Evolutionary conservation across 53 echinoderm and acorn worm genomes (phyloP), one percentile per base, ranked within the genome.

Genomic region (Glandiceps talaboti): DNA sequence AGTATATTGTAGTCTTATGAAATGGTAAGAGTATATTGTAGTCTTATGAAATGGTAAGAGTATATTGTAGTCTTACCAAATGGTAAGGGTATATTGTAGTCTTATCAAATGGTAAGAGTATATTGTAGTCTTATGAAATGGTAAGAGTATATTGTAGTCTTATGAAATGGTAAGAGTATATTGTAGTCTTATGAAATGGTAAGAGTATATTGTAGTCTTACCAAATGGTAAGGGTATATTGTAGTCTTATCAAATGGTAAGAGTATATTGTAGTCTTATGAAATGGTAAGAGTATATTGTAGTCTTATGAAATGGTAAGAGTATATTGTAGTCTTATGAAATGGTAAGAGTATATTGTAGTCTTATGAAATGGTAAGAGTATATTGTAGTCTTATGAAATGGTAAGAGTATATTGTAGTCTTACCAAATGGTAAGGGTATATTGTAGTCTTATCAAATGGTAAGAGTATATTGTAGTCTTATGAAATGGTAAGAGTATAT

Each of bases 301-400:
- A 80, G 81, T n/a, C n/a, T n/a, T 90, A 96, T 30, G 96, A 94
- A 31, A 89, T 91, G 64, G 64, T 45, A 20, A 45, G 64, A 45
- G 20, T 20, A 91, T 92, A 82, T 90, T 91, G 26, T 29, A 80
- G 81, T n/a, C n/a, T n/a, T 90, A 96, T 30, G 96, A 94, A 31
- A 89, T 91, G 64, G 64, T 45, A 20, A 45, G 64, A 45, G 20
- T 20, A 91, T 92, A 82, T 90, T 91, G 26, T 29, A 80, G 81
- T n/a, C n/a, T n/a, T 90, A 96, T 30, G 96, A 94, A 31, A 89
- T 91, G 64, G 64, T 45, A 20, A 45, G 64, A 45, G 20, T 20
- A 91, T 92, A 82, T 90, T 91, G 26, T 29, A 80, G 81, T n/a
- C n/a, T n/a, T 90, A 96, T 30, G 96, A 94, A 31, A 89, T 91